Evolutionary conservation across 2,113 vertebrate species (phyloP).

Genomic region (Myanophis thanlyinensis): DNA sequence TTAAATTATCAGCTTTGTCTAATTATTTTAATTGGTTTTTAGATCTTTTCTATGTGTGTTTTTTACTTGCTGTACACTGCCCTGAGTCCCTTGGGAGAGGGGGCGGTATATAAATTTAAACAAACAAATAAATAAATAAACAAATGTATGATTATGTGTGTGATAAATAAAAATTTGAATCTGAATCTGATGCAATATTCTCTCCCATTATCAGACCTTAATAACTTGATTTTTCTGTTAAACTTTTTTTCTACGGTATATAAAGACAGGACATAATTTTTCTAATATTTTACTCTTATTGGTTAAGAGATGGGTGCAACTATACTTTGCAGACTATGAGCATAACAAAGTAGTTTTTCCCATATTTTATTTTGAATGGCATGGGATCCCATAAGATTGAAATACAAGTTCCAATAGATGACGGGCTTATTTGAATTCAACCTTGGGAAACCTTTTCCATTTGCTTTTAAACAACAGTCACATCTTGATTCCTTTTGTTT

Average conservation of each 20-base stretch:
- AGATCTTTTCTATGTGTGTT: no score
- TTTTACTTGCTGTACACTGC: no score
- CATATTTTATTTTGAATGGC: background rate
- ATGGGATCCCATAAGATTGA: background rate
- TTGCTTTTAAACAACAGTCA: background rate
- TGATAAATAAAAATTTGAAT: no score
- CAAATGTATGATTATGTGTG: no score
- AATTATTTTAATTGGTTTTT: no score
- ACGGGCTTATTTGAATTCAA: background rate
- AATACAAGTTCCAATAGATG: background rate
- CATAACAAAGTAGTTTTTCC: background rate
- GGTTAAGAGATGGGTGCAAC: background rate
- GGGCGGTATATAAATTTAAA: no score
- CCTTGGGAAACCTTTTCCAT: background rate
- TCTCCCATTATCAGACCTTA: background rate
- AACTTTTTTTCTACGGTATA: background rate
- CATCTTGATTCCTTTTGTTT: background rate
- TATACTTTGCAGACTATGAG: background rate
- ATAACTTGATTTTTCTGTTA: background rate
- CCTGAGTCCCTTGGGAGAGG: no score
- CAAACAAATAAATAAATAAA: no score
- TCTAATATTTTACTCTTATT: background rate
- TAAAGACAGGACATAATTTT: background rate
- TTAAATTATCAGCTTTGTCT: no score
- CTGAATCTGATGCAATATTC: background rate